Conservation (phyloP, 2,888 invertebrate genomes). For the Nebria brevicollis region DNA sequence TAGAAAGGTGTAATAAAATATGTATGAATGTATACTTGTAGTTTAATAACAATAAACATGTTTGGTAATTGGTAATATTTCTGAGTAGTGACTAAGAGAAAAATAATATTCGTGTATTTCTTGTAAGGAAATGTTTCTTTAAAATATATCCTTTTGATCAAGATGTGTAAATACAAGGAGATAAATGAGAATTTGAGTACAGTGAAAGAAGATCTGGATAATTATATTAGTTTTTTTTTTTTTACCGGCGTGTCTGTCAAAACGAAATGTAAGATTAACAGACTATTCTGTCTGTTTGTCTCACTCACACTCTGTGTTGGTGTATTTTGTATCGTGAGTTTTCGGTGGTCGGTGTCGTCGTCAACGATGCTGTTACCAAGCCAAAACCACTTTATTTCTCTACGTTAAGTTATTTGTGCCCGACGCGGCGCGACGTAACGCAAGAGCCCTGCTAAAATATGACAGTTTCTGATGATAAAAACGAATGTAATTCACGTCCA, state of each 20-base stretch:
- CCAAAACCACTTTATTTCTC: background rate
- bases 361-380: background rate
- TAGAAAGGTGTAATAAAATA: background rate
- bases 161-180: slow-evolving; percentile 27
- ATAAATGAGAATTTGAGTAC: background rate
- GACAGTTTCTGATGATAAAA: slow-evolving; percentile 28
- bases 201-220: slow-evolving; percentile 14
- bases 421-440: background rate
- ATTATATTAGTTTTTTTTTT: slow-evolving; percentile 26
- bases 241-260: slow-evolving; percentile 21
- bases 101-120: background rate
- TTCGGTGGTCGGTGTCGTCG: background rate
- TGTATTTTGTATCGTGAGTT: slow-evolving; percentile 11
- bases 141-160: background rate
- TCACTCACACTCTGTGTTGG: background rate
- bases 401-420: background rate
- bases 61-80: background rate
- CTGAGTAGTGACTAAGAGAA: background rate
- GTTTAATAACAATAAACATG: background rate
- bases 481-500: slow-evolving; percentile 33
- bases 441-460: slow-evolving; percentile 15
- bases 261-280: slow-evolving; percentile 16
- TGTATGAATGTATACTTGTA: background rate
- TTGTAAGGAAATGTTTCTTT: background rate
- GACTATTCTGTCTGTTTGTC: background rate